Evolutionary conservation across 2,113 vertebrate species (phyloP).

Genomic region (Malurus cyaneus): DNA sequence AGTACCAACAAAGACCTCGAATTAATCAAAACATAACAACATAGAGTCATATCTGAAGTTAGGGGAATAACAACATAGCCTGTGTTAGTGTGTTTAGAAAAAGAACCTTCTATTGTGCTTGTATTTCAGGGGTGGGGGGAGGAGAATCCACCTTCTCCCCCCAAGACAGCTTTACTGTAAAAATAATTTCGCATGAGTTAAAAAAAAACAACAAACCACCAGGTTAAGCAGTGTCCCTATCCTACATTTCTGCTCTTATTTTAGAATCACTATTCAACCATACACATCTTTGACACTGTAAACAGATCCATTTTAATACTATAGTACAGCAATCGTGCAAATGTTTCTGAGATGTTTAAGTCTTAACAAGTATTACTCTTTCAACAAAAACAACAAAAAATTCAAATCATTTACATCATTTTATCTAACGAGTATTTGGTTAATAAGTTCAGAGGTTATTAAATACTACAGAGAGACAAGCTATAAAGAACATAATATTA

Average conservation of each 20-base stretch:
- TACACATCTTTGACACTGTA: background rate
- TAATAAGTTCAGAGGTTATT: background rate
- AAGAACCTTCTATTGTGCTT: background rate
- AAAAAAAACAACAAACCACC: background rate
- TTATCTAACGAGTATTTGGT: background rate
- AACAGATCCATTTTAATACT: background rate
- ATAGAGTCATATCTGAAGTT: background rate
- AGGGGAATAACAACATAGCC: background rate
- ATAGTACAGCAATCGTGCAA: background rate
- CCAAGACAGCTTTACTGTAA: background rate
- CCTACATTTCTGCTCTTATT: background rate
- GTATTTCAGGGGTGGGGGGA: fast-evolving
- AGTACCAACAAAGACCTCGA: background rate
- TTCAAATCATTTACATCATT: fast-evolving
- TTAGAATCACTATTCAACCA: background rate
- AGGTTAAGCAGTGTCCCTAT: background rate
- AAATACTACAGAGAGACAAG: background rate
- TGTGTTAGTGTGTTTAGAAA: background rate
- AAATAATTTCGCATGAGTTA: fast-evolving
- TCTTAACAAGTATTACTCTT: background rate
- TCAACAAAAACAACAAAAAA: background rate
- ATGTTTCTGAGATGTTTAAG: background rate
- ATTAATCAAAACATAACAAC: background rate
- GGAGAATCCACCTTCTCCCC: background rate
- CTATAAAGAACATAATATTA: background rate